Percentiles rank a stretch among this genome's conserved stretches.
These are phyloP conservation scores for Lasius fuliginosus DNA, from an alignment of 2,888 invertebrate genomes.

Conservation along the genomic window DNA sequence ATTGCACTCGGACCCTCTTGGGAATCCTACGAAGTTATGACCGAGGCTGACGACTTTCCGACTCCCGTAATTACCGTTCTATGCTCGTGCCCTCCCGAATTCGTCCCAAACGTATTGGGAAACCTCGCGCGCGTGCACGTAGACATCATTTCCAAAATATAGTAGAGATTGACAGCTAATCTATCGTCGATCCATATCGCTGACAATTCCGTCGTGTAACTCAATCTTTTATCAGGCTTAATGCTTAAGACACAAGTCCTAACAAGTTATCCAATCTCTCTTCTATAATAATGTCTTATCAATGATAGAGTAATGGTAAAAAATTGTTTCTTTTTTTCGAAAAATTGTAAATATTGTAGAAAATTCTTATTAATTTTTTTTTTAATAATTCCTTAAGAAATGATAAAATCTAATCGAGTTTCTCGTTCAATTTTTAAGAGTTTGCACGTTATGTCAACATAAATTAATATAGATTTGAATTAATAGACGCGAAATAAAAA, in stretches of 20 bases:
- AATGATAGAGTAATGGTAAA: not conserved
- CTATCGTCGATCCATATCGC: slow-evolving; percentile 25
- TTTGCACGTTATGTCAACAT: not conserved
- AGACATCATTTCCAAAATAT: slow-evolving; percentile 64
- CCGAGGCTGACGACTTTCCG: slow-evolving; percentile 83
- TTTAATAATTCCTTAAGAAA: not conserved
- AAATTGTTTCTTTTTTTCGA: not conserved
- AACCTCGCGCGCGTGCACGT: slow-evolving; percentile 61
- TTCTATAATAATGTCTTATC: not conserved
- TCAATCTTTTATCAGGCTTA: slow-evolving; percentile 26
- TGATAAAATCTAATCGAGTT: not conserved
- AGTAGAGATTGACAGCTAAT: slow-evolving; percentile 54
- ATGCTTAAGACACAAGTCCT: slow-evolving; percentile 11
- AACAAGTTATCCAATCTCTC: not conserved
- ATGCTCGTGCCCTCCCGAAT: slow-evolving; percentile 73
- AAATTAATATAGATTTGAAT: not conserved
- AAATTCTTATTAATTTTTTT: not conserved
- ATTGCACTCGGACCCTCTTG: slow-evolving; percentile 80
- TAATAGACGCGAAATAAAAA: not conserved
- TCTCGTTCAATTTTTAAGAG: not conserved
- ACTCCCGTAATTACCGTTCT: slow-evolving; percentile 84
- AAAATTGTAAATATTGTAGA: not conserved
- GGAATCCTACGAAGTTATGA: slow-evolving; percentile 83
- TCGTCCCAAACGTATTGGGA: slow-evolving; percentile 73
- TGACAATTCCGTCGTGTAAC: slow-evolving; percentile 18